Base-by-base conservation (phyloP, 1,140 invertebrate genomes). In the Maconellicoccus hirsutus region DNA sequence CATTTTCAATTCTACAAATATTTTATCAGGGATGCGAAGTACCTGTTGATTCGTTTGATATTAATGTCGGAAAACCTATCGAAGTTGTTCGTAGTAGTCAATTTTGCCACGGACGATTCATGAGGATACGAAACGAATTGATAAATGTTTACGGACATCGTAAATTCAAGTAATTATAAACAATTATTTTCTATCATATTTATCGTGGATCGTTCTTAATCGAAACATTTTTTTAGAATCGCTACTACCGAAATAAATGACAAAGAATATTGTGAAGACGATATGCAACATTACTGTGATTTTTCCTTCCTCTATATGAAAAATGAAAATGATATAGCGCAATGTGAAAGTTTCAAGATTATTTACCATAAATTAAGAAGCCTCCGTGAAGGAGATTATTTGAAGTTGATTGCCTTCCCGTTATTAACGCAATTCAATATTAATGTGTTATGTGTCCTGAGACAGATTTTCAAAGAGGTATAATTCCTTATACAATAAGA, bases 381-480 rank as follows among this genome's bases (percentile, higher is more conserved):
- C 10, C 61, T 66, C 8, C 22, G 25, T 3, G 61, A 66, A 26
- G 22, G 25, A 23, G 61, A 66, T 23, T 1, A 66, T 16, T 25
- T 66, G 3, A 66, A 23, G 8, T 14, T 66, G 19, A 14, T 66
- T 16, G 25, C 3, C 1, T 66, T 23, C 4, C 61, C 61, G 21
- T 66, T 66, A 26, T 66, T 66, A 26, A 66, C 61, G 3, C 61
- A 66, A 16, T 66, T 66, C 61, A 66, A 66, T 66, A 25, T 66
- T 4, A 23, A 26, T 19, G 19, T 66, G 4, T 26, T 66, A 22
- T 25, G 61, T 23, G 61, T 66, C 8, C 61, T 66, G 10, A 10
- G 25, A 23, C 61, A 66, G 22, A 66, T 66, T 10, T 66, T 66
- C 22, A 66, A 66, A 66, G 10, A 66, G 61, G 61, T 66, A 66